These are phyloP conservation scores for Enteromius treurensis DNA, from an alignment of 2,797 vertebrate species.

Conservation along the genomic window DNA sequence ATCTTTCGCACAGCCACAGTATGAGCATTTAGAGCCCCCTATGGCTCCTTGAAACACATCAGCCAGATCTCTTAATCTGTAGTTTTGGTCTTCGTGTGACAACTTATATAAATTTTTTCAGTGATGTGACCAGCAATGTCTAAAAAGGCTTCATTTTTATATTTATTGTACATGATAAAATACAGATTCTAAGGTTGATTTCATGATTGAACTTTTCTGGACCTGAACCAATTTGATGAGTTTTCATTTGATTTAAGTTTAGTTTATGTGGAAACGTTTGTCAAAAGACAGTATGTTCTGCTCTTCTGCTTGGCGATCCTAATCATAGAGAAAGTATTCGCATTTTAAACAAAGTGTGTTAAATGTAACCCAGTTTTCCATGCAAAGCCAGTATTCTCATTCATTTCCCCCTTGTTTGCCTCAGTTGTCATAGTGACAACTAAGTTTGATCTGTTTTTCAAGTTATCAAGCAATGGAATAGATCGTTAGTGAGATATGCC, in stretches of 20 bases:
- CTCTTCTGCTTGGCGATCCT: not conserved
- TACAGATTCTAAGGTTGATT: too few species aligned
- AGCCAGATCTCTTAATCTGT: not conserved
- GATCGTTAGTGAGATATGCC: slow-evolving; percentile 32
- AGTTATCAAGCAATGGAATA: slow-evolving; percentile 23
- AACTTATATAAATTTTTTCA: not conserved
- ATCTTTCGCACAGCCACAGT: slow-evolving; percentile 34
- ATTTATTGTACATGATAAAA: not conserved
- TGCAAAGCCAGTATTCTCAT: not conserved
- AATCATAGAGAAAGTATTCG: not conserved
- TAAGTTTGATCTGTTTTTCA: slow-evolving; percentile 34
- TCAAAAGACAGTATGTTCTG: not conserved
- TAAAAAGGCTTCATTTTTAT: not conserved
- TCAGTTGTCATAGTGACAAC: slow-evolving; percentile 48
- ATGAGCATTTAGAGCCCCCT: slow-evolving; percentile 19
- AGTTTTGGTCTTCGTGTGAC: not conserved
- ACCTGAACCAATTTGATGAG: not conserved
- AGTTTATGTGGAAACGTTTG: not conserved
- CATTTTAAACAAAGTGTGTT: not conserved
- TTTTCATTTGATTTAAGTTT: slow-evolving; percentile 9
- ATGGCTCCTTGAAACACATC: slow-evolving; percentile 5
- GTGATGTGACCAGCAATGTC: not conserved
- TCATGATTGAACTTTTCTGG: not conserved
- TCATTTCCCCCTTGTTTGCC: not conserved
- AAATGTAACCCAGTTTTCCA: not conserved